A percentile compares a stretch with the other conserved stretches of the same genome.
These are phyloP conservation scores for Acropternis orthonyx DNA, from an alignment of 2,797 vertebrate genomes.

Conservation along the genomic window DNA sequence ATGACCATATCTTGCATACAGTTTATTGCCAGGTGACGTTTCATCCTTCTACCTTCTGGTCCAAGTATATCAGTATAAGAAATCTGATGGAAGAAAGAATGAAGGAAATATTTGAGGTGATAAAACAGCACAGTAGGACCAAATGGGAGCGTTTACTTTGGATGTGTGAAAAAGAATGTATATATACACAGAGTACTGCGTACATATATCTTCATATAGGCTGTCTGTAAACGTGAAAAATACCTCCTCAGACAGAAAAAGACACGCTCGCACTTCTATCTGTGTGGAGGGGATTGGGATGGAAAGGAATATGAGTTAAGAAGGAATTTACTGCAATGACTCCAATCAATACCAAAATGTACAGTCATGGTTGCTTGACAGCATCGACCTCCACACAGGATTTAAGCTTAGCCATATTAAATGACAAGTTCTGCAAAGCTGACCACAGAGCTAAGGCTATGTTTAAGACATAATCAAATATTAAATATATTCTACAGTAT, in stretches of 20 bases:
- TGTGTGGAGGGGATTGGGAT: constrained; percentile 61
- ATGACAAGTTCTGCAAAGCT: constrained; percentile 78
- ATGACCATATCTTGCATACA: constrained; percentile 82
- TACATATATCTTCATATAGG: constrained; percentile 42
- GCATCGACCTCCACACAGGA: constrained; percentile 76
- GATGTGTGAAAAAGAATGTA: background rate
- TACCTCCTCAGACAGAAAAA: constrained; percentile 68
- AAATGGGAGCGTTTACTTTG: constrained; percentile 2
- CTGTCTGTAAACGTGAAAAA: constrained; percentile 58
- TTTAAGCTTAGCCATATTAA: constrained; percentile 77
- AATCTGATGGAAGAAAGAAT: constrained; percentile 76
- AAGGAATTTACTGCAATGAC: constrained; percentile 78
- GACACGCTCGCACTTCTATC: constrained; percentile 72
- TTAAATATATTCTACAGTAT: constrained; percentile 59
- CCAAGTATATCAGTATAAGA: constrained; percentile 81
- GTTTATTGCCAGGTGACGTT: constrained; percentile 82
- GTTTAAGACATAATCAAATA: constrained; percentile 76
- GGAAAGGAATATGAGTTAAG: constrained; percentile 73
- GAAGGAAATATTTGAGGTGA: constrained; percentile 29
- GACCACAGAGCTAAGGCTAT: constrained; percentile 67
- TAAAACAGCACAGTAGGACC: background rate
- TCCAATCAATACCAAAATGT: constrained; percentile 83
- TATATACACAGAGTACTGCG: background rate
- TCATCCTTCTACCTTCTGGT: constrained; percentile 71
- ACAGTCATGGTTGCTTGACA: constrained; percentile 83